Percentiles rank a stretch among this genome's conserved stretches.
Conservation (phyloP, 2,113 vertebrate species). For the Microcebus lehilahytsara region DNA sequence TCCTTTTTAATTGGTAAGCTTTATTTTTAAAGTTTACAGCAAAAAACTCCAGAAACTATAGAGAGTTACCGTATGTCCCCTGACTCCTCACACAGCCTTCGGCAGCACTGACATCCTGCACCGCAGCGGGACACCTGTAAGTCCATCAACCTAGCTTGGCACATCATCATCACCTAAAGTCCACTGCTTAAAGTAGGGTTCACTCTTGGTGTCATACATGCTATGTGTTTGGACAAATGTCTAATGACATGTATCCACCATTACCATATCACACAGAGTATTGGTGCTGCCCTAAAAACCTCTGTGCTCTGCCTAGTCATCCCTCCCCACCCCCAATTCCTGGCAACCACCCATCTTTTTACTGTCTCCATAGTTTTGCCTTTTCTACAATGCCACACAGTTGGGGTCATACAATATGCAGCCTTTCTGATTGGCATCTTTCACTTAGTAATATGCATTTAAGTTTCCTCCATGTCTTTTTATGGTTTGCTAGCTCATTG, state of each 20-base stretch:
- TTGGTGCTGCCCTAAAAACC: not conserved
- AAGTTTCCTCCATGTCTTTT: not conserved
- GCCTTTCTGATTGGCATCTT: not conserved
- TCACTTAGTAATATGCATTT: not conserved
- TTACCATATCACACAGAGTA: too few species aligned
- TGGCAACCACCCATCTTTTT: not conserved
- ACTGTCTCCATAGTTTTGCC: not conserved
- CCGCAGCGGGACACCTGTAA: accelerated
- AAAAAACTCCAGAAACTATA: not conserved
- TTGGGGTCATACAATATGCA: not conserved
- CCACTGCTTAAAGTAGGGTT: not conserved
- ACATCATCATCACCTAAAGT: too few species aligned
- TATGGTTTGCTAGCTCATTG: not conserved
- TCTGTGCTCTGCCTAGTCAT: not conserved
- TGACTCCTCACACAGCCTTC: accelerated
- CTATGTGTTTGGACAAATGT: not conserved
- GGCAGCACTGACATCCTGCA: too few species aligned
- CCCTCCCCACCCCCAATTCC: not conserved
- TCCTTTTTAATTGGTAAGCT: slow-evolving; percentile 54
- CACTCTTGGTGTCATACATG: not conserved
- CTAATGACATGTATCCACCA: too few species aligned
- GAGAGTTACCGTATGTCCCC: too few species aligned
- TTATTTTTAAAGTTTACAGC: not conserved
- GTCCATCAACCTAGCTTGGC: accelerated
- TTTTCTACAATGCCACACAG: not conserved